phyloP scores from a whole-genome alignment of 2,113 vertebrate genomes.

The Proterorhinus semilunaris region DNA sequence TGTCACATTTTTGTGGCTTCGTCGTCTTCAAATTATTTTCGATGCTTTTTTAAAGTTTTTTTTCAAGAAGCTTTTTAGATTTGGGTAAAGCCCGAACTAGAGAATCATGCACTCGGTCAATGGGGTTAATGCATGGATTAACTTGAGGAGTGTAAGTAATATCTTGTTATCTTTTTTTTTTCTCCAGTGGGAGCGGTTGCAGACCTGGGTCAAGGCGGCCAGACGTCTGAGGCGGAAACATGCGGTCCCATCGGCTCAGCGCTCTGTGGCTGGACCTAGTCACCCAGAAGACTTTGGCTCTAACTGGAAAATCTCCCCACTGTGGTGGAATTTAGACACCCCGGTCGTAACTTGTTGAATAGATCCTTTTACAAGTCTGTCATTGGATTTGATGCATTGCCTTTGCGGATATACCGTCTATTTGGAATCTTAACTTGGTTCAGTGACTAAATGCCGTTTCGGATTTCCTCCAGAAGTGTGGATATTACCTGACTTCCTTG shows the following conservation, averaged over 20 bases:
- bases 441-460: conserved; percentile 36
- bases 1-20: no score
- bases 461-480: conserved; percentile 47
- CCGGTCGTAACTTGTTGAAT: conserved; percentile 41
- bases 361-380: conserved; percentile 45
- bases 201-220: conserved; percentile 45
- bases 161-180: conserved; percentile 41
- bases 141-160: conserved; percentile 64
- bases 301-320: conserved; percentile 54
- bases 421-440: conserved; percentile 47
- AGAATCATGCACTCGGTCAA: neutral
- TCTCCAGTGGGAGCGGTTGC: conserved; percentile 63
- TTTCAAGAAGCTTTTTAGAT: no score
- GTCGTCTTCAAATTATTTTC: no score
- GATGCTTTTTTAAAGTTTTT: no score
- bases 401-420: conserved; percentile 48
- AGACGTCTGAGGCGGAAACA: conserved; percentile 54
- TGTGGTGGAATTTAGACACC: conserved; percentile 41
- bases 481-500: conserved; percentile 57
- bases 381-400: conserved; percentile 62
- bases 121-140: conserved; percentile 48
- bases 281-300: conserved; percentile 60
- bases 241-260: conserved; percentile 53
- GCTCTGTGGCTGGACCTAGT: conserved; percentile 52
- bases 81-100: no score